These are phyloP conservation scores for Danionella cerebrum DNA, from an alignment of 2,113 vertebrate genomes.

Conservation along the genomic window DNA sequence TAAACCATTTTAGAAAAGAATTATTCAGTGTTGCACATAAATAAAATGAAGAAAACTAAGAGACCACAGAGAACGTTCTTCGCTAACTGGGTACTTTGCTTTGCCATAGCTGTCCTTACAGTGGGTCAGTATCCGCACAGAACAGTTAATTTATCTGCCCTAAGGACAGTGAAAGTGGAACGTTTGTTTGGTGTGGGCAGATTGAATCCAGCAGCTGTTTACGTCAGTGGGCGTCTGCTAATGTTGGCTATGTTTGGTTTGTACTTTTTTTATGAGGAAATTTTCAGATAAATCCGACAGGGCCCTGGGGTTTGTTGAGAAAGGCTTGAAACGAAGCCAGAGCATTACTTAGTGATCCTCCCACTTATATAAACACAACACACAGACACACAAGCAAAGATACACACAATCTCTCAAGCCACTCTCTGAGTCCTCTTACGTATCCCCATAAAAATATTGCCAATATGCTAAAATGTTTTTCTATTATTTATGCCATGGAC, in stretches of 20 bases:
- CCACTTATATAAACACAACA: constrained; percentile 44
- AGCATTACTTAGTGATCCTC: constrained; percentile 49
- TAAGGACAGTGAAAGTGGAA: background rate
- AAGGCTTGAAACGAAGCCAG: constrained; percentile 37
- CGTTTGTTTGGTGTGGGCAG: background rate
- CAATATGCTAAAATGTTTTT: too few relatives aligned
- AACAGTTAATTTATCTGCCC: background rate
- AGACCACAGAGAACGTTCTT: too few relatives aligned
- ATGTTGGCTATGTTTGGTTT: constrained; percentile 51
- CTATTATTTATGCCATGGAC: too few relatives aligned
- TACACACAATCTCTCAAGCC: constrained; percentile 4
- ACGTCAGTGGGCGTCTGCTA: constrained; percentile 41
- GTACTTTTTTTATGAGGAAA: constrained; percentile 52
- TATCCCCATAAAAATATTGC: too few relatives aligned
- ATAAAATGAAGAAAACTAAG: too few relatives aligned
- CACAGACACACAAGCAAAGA: constrained; percentile 21
- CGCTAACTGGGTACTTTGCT: background rate
- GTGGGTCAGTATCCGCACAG: background rate
- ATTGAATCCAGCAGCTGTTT: constrained; percentile 24
- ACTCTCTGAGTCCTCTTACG: constrained; percentile 2
- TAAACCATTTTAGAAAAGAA: too few relatives aligned
- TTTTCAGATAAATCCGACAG: constrained; percentile 43
- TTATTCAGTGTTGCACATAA: too few relatives aligned
- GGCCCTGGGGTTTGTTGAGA: constrained; percentile 43
- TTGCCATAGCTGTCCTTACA: too few relatives aligned